These are phyloP conservation scores for Hyperopisus bebe DNA, from an alignment of 2,113 vertebrate genomes.

Conservation along the genomic window DNA sequence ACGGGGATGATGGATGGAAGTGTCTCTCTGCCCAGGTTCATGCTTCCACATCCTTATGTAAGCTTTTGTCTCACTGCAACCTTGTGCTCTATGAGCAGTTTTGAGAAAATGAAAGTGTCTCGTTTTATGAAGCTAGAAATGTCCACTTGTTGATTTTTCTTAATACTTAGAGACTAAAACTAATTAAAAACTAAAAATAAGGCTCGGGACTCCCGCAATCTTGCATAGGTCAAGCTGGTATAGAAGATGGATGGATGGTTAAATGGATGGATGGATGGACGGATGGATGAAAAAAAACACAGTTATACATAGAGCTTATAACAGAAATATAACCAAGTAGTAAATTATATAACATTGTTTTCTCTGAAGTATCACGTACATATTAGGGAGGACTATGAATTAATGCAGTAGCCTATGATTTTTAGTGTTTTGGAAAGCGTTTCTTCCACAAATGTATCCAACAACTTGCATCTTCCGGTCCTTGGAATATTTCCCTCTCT, in stretches of 20 bases:
- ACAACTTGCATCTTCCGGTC: neutral
- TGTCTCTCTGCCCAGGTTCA: neutral
- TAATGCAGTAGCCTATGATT: neutral
- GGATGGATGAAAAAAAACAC: neutral
- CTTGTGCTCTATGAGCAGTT: neutral
- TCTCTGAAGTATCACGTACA: neutral
- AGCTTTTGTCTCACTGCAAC: neutral
- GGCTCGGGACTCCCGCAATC: neutral
- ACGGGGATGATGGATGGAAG: neutral
- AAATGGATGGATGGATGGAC: neutral
- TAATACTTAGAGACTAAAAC: neutral
- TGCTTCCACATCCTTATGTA: neutral
- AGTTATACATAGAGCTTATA: neutral
- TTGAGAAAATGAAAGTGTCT: neutral
- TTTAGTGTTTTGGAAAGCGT: neutral
- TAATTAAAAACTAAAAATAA: neutral
- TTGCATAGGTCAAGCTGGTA: neutral
- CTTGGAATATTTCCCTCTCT: neutral
- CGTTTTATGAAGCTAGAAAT: neutral
- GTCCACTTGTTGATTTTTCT: neutral
- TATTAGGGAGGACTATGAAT: neutral
- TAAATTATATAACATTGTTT: neutral
- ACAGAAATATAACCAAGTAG: neutral
- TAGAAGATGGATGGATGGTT: neutral
- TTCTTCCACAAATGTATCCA: conserved; percentile 6